Evolutionary conservation across 2,113 vertebrate genomes (phyloP).

Genomic region (Mustelus asterias): DNA sequence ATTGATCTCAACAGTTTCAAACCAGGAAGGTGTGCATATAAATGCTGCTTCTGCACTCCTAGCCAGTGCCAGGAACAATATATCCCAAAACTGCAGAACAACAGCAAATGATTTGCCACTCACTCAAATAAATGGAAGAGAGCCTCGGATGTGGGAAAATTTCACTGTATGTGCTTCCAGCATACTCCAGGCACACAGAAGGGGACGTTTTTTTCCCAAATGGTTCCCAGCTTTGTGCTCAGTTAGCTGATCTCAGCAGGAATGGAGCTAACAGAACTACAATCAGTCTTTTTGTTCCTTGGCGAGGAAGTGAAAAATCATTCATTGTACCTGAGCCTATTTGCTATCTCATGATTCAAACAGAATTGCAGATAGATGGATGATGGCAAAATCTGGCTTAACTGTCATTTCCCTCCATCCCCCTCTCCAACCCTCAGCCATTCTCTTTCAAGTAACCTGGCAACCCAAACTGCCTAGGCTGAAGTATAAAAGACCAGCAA

Average conservation of each 20-base stretch:
- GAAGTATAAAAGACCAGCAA: not conserved
- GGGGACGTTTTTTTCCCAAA: not conserved
- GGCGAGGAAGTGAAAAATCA: not conserved
- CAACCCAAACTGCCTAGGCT: not conserved
- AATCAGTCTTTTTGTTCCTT: not conserved
- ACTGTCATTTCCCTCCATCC: not conserved
- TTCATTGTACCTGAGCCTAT: not conserved
- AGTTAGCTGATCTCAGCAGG: not conserved
- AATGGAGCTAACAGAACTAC: not conserved
- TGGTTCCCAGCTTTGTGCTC: not conserved
- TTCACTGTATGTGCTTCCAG: not conserved
- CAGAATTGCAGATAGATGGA: not conserved
- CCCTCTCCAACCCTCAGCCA: not conserved
- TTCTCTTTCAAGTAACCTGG: not conserved
- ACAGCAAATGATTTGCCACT: not conserved
- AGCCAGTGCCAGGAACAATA: not conserved
- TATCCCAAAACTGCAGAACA: not conserved
- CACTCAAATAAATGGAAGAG: not conserved
- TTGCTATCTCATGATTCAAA: not conserved
- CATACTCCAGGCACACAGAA: not conserved
- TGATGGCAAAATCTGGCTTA: not conserved
- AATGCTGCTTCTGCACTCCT: not conserved
- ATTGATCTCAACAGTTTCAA: not conserved
- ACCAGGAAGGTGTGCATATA: not conserved
- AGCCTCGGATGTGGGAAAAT: not conserved